A percentile compares a stretch with the other conserved stretches of the same genome.
phyloP scores from a whole-genome alignment of 2,888 invertebrate species.

The Stomorhina lunata region DNA sequence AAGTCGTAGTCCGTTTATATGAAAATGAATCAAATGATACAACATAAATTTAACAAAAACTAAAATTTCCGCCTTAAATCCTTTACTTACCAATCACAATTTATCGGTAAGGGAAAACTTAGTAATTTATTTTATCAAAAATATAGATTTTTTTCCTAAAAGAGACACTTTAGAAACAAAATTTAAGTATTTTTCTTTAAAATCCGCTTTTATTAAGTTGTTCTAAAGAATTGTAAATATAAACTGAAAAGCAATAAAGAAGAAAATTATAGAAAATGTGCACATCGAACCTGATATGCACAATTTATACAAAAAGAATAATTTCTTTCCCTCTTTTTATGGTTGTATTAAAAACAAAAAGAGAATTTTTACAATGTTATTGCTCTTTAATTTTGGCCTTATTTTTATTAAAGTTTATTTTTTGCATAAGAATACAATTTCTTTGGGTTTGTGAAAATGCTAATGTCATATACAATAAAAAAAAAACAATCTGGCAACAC shows the following conservation, averaged over 20 bases:
- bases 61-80: too few species aligned
- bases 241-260: slow-evolving; percentile 41
- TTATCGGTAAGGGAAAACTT: too few species aligned
- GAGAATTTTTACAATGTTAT: neutral
- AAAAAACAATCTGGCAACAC: too few species aligned
- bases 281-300: slow-evolving; percentile 54
- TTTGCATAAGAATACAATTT: neutral
- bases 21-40: neutral
- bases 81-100: too few species aligned
- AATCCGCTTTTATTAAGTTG: neutral
- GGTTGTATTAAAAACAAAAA: too few species aligned
- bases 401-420: neutral
- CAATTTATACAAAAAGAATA: neutral
- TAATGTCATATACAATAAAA: neutral
- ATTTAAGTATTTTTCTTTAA: neutral
- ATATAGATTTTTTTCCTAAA: neutral
- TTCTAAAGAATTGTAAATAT: slow-evolving; percentile 26
- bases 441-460: neutral
- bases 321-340: neutral
- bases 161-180: too few species aligned
- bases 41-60: too few species aligned
- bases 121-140: too few species aligned
- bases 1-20: neutral
- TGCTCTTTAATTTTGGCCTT: neutral
- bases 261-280: slow-evolving; percentile 24